Conservation (phyloP, 1,140 invertebrate species). For the Monomorium pharaonis region DNA sequence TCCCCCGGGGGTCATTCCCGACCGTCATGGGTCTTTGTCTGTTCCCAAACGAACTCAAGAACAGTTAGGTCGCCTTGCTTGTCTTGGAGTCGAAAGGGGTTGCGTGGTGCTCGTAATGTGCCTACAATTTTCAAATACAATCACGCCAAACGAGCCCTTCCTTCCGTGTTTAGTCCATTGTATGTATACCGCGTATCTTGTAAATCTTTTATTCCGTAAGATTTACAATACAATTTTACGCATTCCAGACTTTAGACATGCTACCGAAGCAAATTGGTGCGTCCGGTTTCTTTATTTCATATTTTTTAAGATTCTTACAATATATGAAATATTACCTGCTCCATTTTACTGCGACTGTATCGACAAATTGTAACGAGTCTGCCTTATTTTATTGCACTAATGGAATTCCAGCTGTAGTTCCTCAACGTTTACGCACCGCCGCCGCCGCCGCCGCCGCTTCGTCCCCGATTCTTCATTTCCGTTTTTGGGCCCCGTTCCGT, state of each 20-base stretch:
- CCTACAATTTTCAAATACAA: conserved; percentile 25
- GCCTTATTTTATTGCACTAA: conserved; percentile 19
- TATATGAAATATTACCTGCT: neutral
- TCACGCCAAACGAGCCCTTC: conserved; percentile 28
- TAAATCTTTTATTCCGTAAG: neutral
- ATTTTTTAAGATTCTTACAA: neutral
- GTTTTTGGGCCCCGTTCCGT: conserved; percentile 24
- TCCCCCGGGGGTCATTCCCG: neutral
- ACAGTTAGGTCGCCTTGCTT: conserved; percentile 68
- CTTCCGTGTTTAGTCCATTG: conserved; percentile 3
- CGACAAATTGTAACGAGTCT: neutral
- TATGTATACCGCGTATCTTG: neutral
- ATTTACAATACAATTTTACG: neutral
- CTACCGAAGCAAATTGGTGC: too few species aligned
- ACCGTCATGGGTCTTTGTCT: conserved; percentile 43
- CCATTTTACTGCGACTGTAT: neutral
- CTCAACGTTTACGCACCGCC: neutral
- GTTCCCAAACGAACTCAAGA: conserved; percentile 39
- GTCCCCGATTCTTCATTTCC: conserved; percentile 28
- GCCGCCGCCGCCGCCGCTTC: neutral
- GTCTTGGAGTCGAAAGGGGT: conserved; percentile 47
- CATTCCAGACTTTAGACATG: neutral
- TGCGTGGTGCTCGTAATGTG: conserved; percentile 21
- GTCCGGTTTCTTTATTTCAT: neutral
- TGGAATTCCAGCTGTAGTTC: neutral